Percentiles rank a stretch among this genome's conserved stretches.
Conservation (phyloP, 2,113 vertebrate species). For the Rhea americana region DNA sequence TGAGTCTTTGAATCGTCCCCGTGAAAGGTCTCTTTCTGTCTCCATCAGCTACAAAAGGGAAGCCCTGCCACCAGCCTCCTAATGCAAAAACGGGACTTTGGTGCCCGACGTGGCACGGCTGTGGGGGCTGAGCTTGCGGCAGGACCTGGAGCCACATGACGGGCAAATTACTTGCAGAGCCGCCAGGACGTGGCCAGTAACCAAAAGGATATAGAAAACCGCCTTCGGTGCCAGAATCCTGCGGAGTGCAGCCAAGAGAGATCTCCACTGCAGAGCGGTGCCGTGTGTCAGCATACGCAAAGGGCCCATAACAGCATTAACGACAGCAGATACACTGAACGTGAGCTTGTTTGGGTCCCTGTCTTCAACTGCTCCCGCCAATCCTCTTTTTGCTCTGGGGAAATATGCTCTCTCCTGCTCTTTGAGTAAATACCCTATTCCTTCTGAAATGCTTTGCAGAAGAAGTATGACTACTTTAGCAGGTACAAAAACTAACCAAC, state of each 20-base stretch:
- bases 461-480: neutral
- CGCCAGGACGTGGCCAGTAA: neutral
- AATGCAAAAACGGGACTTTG: neutral
- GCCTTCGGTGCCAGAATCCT: neutral
- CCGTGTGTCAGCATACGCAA: neutral
- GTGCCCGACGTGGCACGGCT: fast-evolving
- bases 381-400: neutral
- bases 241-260: neutral
- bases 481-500: neutral
- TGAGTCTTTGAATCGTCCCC: neutral
- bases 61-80: neutral
- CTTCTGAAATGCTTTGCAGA: neutral
- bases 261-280: neutral
- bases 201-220: neutral
- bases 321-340: neutral
- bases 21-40: neutral
- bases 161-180: fast-evolving
- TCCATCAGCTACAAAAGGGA: neutral
- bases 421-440: neutral
- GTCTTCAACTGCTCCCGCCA: neutral
- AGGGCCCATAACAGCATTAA: neutral
- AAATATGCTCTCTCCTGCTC: neutral
- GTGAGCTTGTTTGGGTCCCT: neutral
- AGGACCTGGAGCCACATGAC: neutral
- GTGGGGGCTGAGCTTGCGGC: neutral